Conservation (phyloP, 2,797 vertebrate species). For the Notamacropus eugenii region DNA sequence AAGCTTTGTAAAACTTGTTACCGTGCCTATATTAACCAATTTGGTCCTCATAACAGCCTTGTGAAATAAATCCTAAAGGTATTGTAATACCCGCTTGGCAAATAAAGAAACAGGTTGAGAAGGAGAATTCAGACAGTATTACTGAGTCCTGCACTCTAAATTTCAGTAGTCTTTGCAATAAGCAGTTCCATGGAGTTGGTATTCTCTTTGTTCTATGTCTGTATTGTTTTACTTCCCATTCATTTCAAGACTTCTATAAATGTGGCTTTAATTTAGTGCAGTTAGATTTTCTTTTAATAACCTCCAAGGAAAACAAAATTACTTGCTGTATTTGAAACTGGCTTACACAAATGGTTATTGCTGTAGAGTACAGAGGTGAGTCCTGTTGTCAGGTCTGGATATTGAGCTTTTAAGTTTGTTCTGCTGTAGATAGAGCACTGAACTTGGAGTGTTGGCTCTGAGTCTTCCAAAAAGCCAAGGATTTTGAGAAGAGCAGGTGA, state of each 20-base stretch:
- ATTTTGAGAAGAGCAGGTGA: neutral
- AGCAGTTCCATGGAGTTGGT: neutral
- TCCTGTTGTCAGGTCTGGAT: neutral
- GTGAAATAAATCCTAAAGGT: neutral
- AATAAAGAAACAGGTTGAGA: neutral
- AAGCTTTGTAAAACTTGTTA: neutral
- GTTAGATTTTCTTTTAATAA: conserved; percentile 41
- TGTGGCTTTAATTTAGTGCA: neutral
- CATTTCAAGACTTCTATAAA: neutral
- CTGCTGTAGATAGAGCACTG: neutral
- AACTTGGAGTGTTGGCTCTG: neutral
- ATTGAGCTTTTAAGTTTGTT: neutral
- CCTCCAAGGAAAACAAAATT: conserved; percentile 31
- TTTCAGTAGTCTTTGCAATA: neutral
- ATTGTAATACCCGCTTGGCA: neutral
- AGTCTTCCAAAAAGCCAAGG: neutral
- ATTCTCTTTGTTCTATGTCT: neutral
- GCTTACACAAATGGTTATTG: neutral
- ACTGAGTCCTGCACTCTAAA: neutral
- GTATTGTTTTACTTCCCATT: neutral
- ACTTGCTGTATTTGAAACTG: neutral
- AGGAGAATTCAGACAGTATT: neutral
- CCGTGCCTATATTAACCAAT: neutral
- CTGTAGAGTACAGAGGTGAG: neutral
- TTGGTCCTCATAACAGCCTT: neutral